Evolutionary conservation across 2,113 vertebrate species (phyloP), one percentile per base, ranked within the genome.

Genomic region (Phyllostomus discolor): DNA sequence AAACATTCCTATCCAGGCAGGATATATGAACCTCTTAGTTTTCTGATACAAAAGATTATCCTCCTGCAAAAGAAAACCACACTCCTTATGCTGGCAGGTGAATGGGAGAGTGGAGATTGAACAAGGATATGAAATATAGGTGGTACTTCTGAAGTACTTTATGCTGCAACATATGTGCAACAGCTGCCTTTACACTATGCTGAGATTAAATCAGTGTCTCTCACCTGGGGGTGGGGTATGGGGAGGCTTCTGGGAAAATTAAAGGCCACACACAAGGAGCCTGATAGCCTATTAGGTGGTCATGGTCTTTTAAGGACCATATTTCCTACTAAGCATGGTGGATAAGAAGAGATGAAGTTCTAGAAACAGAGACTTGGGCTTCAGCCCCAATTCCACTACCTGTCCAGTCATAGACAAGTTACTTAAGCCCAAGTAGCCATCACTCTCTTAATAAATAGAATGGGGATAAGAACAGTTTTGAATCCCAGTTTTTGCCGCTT

Each of bases 31-130:
- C 95, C 98, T 98, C 94, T 96, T 96, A 85, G 95, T 87, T 92
- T 93, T 98, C 97, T 95, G 97, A 97, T 95, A 91, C 80, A 83
- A 96, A 96, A 97, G 97, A 95, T 98, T 97, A 97, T 93, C 79
- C 72, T 96, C 85, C 97, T 95, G 96, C 82, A 98, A 97, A 97
- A 95, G 90, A 94, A 97, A 98, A 94, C 41, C 59, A 0, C 48
- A n/a, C 31, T 97, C 90, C 93, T 97, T 90, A 16, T 96, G 95
- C 70, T 96, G 89, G 80, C 97, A 97, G 97, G 91, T 90, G 89
- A 91, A 78, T 46, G 59, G 89, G 94, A 97, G 97, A 94, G 84
- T 91, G 57, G 89, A 97, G 95, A 97, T 96, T 97, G 94, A 97
- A 90, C 83, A 88, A 95, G 87, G 96, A 97, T 95, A 89, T 97